Percentiles rank a stretch among this genome's conserved stretches.
phyloP scores from a whole-genome alignment of 2,113 vertebrate species.

The Oxyura jamaicensis region DNA sequence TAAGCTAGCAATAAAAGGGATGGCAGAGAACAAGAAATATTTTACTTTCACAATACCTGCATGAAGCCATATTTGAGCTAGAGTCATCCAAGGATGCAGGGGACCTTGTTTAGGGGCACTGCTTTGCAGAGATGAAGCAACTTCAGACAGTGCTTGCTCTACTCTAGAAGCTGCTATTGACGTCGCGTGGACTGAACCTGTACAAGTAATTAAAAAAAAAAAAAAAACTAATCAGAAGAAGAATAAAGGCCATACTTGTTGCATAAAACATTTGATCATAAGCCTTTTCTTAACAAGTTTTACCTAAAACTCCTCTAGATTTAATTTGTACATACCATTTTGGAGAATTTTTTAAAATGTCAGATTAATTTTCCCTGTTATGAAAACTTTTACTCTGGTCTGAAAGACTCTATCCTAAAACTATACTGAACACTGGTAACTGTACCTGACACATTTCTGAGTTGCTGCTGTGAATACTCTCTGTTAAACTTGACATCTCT shows the following conservation, averaged over 20 bases:
- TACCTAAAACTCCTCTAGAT: not conserved
- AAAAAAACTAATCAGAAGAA: not conserved
- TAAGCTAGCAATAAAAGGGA: not conserved
- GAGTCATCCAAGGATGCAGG: conserved; percentile 97
- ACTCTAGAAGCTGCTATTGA: conserved; percentile 97
- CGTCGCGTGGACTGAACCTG: conserved; percentile 95
- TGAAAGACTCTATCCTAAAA: not conserved
- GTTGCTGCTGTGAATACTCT: not conserved
- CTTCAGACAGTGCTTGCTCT: conserved; percentile 96
- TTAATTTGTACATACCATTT: not conserved
- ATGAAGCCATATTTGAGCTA: conserved; percentile 99
- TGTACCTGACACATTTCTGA: not conserved
- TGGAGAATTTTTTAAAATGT: not conserved
- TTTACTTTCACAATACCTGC: conserved; percentile 83
- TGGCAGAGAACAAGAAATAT: not conserved
- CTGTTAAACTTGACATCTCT: not conserved
- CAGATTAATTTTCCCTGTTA: not conserved
- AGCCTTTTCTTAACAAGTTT: not conserved
- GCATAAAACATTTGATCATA: not conserved
- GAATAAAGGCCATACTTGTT: not conserved
- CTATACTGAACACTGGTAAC: not conserved
- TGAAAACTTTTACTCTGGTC: not conserved
- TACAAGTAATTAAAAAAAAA: not conserved
- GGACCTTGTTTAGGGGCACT: conserved; percentile 95
- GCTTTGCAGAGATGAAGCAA: conserved; percentile 96